phyloP scores from a whole-genome alignment of 2,797 vertebrate species.

The Martes flavigula region DNA sequence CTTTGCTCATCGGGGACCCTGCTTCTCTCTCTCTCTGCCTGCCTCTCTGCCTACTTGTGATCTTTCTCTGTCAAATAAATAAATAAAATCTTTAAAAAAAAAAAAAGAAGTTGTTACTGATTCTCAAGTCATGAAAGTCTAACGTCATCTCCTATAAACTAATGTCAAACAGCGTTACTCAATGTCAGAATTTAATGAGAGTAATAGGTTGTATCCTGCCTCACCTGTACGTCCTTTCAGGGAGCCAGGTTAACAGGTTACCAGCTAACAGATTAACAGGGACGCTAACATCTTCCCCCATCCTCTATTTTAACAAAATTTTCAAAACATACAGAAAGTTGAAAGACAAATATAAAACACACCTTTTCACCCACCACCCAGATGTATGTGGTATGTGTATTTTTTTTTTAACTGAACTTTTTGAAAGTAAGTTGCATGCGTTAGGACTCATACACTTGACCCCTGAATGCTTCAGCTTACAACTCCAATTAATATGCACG shows the following conservation, averaged over 20 bases:
- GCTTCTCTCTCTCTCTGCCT: too few relatives aligned
- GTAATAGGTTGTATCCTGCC: neutral
- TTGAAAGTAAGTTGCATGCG: constrained; percentile 6
- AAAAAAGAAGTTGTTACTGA: constrained; percentile 12
- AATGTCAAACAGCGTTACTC: neutral
- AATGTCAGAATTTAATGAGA: neutral
- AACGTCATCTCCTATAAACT: constrained; percentile 2
- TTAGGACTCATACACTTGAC: neutral
- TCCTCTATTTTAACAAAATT: neutral
- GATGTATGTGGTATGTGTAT: neutral
- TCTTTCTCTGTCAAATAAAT: too few relatives aligned
- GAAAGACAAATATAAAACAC: neutral
- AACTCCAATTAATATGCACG: neutral
- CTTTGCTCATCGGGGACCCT: too few relatives aligned
- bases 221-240: neutral
- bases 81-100: too few relatives aligned
- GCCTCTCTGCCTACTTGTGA: too few relatives aligned
- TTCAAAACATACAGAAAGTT: constrained; percentile 3
- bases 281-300: neutral
- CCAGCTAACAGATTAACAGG: neutral
- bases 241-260: neutral
- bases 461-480: neutral
- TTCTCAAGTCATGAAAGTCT: constrained; percentile 1
- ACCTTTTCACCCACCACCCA: neutral
- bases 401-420: constrained; percentile 24